Base-by-base conservation (phyloP, 1,140 invertebrate species). In the Lucilia sericata region DNA sequence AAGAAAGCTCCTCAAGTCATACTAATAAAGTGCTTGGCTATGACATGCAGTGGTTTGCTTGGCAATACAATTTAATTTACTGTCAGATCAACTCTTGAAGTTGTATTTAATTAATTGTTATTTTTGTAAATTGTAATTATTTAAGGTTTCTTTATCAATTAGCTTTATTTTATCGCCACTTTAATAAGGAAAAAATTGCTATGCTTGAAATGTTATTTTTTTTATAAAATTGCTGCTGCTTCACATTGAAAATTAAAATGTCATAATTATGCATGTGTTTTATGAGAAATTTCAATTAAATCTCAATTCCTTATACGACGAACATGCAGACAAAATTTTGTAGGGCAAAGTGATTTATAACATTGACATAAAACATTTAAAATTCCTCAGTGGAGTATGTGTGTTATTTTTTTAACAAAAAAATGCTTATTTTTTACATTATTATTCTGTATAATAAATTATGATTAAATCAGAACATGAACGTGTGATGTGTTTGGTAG, bases 401-500 rank as follows among this genome's bases (percentile, higher is more conserved):
- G 42, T 60, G 4, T n/a, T n/a, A n/a, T n/a, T 60, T 14, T n/a
- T n/a, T 60, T 17, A 7, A 30, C 25, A 30, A 30, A 30, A 30
- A 30, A 30, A n/a, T 60, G n/a, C n/a, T 60, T 17, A 14, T 60
- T n/a, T 60, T 7, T 30, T 30, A 30, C 55, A 17, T 17, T 60
- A n/a, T 17, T 60, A 60, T 60, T 60, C 55, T 17, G 55, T 17
- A 60, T 14, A 17, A 60, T 17, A 7, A 60, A 60, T 60, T 60
- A 7, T 60, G 55, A 60, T 60, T 60, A n/a, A 60, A 60, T 60
- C n/a, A n/a, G n/a, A 60, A 60, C n/a, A 60, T 60, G 42, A 42
- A 42, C 42, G 5, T 42, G 42, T 60, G 55, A 14, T 60, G n/a
- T n/a, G n/a, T n/a, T n/a, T n/a, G 55, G 14, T 60, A 3, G 4